These are phyloP conservation scores for Pseudolaguvia tuberculata DNA, from an alignment of 2,113 vertebrate species.

Conservation along the genomic window DNA sequence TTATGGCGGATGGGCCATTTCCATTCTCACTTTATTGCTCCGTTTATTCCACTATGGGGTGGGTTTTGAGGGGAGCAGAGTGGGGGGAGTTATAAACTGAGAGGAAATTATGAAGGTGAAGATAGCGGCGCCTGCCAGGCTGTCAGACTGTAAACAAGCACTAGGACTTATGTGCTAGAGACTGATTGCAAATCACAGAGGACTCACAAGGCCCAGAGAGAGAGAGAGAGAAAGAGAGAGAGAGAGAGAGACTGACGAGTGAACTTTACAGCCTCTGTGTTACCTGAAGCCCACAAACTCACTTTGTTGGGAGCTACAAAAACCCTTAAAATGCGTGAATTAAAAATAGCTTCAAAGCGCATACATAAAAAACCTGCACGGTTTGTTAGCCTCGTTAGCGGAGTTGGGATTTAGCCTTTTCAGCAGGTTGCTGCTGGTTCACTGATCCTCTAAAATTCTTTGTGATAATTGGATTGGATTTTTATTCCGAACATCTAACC, in stretches of 20 bases:
- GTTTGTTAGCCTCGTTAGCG: background rate
- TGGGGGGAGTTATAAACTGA: constrained; percentile 39
- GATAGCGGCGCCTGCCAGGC: constrained; percentile 33
- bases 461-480: background rate
- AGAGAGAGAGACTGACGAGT: constrained; percentile 11
- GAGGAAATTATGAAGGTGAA: constrained; percentile 35
- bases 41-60: constrained; percentile 36
- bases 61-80: constrained; percentile 28
- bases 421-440: background rate
- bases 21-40: constrained; percentile 36
- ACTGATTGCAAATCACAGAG: constrained; percentile 37
- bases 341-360: constrained; percentile 22
- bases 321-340: no score
- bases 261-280: constrained; percentile 13
- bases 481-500: background rate
- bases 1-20: constrained; percentile 37
- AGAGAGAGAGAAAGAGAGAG: background rate
- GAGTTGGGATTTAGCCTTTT: constrained; percentile 1
- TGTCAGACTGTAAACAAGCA: constrained; percentile 46
- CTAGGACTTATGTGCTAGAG: constrained; percentile 29
- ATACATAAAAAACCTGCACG: background rate
- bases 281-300: background rate
- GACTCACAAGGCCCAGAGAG: constrained; percentile 8
- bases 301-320: constrained; percentile 8
- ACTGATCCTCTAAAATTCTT: background rate